Base-by-base conservation (phyloP, 1,140 invertebrate genomes). In the Eupeodes corollae region DNA sequence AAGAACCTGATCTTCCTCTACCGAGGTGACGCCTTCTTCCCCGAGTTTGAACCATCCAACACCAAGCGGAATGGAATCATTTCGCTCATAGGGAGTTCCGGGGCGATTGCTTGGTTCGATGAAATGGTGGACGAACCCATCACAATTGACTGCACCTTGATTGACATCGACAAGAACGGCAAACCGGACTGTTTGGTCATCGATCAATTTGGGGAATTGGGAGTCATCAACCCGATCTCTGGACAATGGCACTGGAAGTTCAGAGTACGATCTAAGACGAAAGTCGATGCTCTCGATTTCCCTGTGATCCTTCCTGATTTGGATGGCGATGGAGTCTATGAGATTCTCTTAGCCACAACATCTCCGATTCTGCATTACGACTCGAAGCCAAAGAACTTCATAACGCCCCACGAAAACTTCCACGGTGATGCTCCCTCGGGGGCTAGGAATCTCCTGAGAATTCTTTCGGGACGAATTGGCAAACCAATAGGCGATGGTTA, bases 1-100 rank as follows among this genome's bases (percentile, higher is more conserved):
- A 77, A 69, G 43, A 85, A 84, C 71, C 61, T 87, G 8, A 78
- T 85, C 53, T 77, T 84, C 49, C 75, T 87, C 19, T 77, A 83
- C 55, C 70, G 78, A 52, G 79, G 78, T 5, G 79, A 78, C 60
- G 73, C 74, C 41, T 78, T 79, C 56, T 75, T 73, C 44, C 69
- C 74, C 14, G 74, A 74, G 41, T 66, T 68, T 53, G 58, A 65
- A 49, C 55, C 70, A 59, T 65, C 57, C 52, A 67, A 70, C 63
- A 59, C 67, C 52, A 63, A 73, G 53, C 49, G 71, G 50, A 72
- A 79, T 72, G 77, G 75, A 56, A 72, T 74, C 50, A 68, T 76
- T 41, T 69, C 77, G 45, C 65, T 87, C 56, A 77, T 80, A 52
- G 78, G 80, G 42, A 70, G 69, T 50, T 73, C 74, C 53, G 74